Conservation (phyloP, 1,140 invertebrate genomes). For the Limonius californicus region DNA sequence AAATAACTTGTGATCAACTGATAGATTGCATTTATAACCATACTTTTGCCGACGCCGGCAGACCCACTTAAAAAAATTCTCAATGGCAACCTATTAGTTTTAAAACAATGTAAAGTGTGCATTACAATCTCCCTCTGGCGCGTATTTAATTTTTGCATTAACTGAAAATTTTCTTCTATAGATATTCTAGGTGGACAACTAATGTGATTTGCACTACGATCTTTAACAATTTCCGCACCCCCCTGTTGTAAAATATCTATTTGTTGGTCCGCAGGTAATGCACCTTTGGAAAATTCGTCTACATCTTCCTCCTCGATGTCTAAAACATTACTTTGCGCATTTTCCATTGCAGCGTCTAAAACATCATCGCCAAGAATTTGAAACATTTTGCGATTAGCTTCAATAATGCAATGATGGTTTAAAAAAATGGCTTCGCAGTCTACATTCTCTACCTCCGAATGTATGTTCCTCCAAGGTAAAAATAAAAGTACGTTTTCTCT, state of each 20-base stretch:
- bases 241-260: background rate
- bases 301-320: too few relatives aligned
- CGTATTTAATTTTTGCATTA: slow-evolving; percentile 19
- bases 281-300: background rate
- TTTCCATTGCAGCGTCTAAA: background rate
- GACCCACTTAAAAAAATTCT: slow-evolving; percentile 28
- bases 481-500: slow-evolving; percentile 33
- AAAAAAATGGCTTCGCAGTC: slow-evolving; percentile 18
- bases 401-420: background rate
- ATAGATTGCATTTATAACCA: slow-evolving; percentile 24
- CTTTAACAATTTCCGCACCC: background rate
- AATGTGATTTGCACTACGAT: background rate
- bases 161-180: background rate
- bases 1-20: slow-evolving; percentile 27
- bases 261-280: background rate
- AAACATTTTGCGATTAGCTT: slow-evolving; percentile 3
- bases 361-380: background rate
- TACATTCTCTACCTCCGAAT: slow-evolving; percentile 23
- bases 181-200: too few relatives aligned
- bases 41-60: slow-evolving; percentile 33
- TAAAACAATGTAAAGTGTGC: slow-evolving; percentile 28
- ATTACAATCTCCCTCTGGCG: slow-evolving; percentile 26
- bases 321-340: background rate
- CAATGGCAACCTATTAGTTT: slow-evolving; percentile 21
- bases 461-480: slow-evolving; percentile 33